Evolutionary conservation across 1,140 invertebrate species (phyloP), one percentile per base, ranked within the genome.

Genomic region (Reticulitermes speratus): DNA sequence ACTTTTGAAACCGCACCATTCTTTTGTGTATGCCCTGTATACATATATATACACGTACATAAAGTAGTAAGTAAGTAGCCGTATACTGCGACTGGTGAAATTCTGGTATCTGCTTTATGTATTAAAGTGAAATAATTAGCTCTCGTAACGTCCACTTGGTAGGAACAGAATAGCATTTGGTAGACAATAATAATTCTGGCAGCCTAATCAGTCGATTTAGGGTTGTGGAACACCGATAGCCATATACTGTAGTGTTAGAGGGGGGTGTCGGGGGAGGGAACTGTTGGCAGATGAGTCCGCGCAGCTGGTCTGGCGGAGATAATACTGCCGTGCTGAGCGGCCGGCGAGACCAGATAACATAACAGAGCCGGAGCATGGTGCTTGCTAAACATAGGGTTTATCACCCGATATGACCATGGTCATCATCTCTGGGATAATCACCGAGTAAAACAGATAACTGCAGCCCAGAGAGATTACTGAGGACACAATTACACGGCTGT

Each of bases 171-270:
- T 25, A 75, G 65, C 65, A 30, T 25, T 30, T 11, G 65, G 25
- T 30, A 75, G 59, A 65, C n/a, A 75, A 59, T 25, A 75, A 30
- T 75, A 75, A 75, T 75, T 75, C 14, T 30, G 65, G 65, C 65
- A n/a, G 65, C 25, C 65, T 75, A 75, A 75, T 75, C 65, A 75
- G 65, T 75, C 65, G 25, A 75, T 75, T 75, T 75, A 75, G 65
- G 65, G 65, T 75, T 75, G 65, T 75, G 65, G 65, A 75, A 75
- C 65, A 75, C 65, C 65, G 65, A 75, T 75, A 75, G 65, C n/a
- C 25, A 14, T 14, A 25, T 25, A 30, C 25, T 25, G 65, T 30
- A 75, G 65, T 11, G n/a, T 30, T 16, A 16, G 11, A 16, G 11
- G 14, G 52, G 52, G 52, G 52, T 0, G 52, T 0, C 2, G 0